Evolutionary conservation across 2,113 vertebrate genomes (phyloP).

Genomic region (Zosterops borbonicus): DNA sequence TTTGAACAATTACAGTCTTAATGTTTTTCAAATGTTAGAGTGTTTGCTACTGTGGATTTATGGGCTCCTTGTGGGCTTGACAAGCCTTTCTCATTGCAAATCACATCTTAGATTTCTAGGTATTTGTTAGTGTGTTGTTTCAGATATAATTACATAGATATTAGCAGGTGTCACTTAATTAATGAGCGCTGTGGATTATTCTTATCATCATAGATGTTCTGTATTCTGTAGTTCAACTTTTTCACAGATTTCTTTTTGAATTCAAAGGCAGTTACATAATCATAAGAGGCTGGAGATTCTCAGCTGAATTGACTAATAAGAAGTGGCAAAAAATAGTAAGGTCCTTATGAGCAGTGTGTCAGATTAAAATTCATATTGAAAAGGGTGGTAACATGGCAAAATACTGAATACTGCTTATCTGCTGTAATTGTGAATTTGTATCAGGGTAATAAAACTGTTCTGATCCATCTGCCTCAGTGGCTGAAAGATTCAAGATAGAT

Average conservation of each 20-base stretch:
- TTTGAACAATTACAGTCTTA: background rate
- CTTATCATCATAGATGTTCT: background rate
- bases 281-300: background rate
- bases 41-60: background rate
- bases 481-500: background rate
- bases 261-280: background rate
- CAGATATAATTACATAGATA: background rate
- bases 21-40: background rate
- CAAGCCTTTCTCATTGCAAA: background rate
- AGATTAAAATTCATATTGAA: background rate
- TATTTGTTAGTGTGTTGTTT: background rate
- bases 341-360: background rate
- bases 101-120: background rate
- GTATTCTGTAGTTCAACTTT: background rate
- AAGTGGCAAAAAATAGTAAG: background rate
- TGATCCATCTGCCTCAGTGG: background rate
- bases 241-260: background rate
- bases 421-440: background rate
- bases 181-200: background rate
- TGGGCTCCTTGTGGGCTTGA: background rate
- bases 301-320: background rate
- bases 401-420: background rate
- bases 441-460: background rate
- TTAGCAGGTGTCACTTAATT: background rate
- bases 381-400: background rate